A percentile compares a stretch with the other conserved stretches of the same genome.
phyloP scores from a whole-genome alignment of 2,113 vertebrate genomes.

The Lynx canadensis region DNA sequence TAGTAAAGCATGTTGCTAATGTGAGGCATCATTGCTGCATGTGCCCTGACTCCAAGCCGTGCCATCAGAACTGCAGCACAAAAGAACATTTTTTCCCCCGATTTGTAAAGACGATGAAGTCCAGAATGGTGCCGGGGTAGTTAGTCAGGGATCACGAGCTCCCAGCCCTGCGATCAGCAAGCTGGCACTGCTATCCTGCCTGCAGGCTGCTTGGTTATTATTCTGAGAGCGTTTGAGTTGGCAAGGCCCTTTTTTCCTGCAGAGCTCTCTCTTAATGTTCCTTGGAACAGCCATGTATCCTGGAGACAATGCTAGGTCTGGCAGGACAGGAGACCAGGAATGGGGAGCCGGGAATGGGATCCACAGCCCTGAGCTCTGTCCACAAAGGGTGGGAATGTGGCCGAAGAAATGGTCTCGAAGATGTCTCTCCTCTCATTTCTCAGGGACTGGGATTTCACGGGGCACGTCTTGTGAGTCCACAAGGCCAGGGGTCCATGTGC shows the following conservation, averaged over 20 bases:
- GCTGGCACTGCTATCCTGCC: neutral
- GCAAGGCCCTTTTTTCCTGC: neutral
- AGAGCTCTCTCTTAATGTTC: neutral
- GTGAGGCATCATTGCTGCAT: neutral
- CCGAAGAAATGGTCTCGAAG: neutral
- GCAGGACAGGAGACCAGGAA: neutral
- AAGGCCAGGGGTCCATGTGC: neutral
- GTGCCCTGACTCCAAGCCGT: neutral
- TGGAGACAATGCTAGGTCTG: neutral
- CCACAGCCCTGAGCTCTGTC: neutral
- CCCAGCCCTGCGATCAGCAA: neutral
- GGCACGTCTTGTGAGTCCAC: neutral
- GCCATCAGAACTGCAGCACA: neutral
- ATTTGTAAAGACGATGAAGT: neutral
- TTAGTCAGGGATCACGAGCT: neutral
- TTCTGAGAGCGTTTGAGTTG: neutral
- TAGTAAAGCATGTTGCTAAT: neutral
- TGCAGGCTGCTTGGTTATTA: neutral
- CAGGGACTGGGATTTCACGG: neutral
- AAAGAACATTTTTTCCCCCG: accelerated
- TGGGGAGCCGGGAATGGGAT: neutral
- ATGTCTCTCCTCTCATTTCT: neutral
- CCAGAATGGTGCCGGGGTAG: neutral
- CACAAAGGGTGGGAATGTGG: neutral
- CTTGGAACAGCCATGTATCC: neutral